Evolutionary conservation across 2,113 vertebrate genomes (phyloP).

Genomic region (Oophaga pumilio): DNA sequence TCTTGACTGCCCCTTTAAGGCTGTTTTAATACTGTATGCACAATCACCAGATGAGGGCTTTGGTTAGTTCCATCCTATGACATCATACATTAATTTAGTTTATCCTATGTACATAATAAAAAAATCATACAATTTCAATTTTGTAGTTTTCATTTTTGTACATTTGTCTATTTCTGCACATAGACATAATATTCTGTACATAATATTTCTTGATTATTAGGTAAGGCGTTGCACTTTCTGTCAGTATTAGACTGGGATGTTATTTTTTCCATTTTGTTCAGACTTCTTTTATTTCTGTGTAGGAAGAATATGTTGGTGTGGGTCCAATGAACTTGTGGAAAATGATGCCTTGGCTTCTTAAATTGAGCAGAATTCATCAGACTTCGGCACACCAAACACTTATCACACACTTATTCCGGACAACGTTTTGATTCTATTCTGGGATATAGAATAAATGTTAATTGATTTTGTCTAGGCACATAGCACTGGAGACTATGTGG

Average conservation of each 20-base stretch:
- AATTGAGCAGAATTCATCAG: constrained; percentile 21
- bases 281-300: constrained; percentile 15
- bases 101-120: too few species aligned
- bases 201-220: not conserved
- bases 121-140: too few species aligned
- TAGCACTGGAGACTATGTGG: not conserved
- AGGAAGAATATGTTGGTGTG: constrained; percentile 21
- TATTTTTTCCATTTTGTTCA: not conserved
- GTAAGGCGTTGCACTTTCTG: not conserved
- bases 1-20: too few species aligned
- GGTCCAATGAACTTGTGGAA: constrained; percentile 25
- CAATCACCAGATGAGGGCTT: too few species aligned
- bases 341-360: not conserved
- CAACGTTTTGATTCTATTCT: constrained; percentile 18
- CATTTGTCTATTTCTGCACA: not conserved
- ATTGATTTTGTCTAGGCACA: constrained; percentile 15
- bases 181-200: not conserved
- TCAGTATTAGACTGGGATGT: not conserved
- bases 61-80: too few species aligned
- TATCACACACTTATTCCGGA: constrained; percentile 36
- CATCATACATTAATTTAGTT: too few species aligned
- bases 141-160: too few species aligned
- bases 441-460: constrained; percentile 21
- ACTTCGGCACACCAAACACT: constrained; percentile 22
- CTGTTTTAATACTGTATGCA: too few species aligned